A percentile compares a stretch with the other conserved stretches of the same genome.
Conservation (phyloP, 2,888 invertebrate species). For the Pachydiplax longipennis region DNA sequence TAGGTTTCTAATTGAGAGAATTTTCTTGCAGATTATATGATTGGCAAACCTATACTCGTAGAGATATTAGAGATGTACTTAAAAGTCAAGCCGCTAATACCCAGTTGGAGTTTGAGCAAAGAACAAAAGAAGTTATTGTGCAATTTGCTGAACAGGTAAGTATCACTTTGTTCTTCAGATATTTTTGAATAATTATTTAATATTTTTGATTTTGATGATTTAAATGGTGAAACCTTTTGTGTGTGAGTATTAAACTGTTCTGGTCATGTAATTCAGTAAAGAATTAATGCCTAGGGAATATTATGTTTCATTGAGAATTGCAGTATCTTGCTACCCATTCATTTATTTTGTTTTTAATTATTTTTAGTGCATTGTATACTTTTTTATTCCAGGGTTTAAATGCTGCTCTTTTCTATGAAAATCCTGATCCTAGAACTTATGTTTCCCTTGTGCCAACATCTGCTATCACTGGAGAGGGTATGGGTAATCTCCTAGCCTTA, state of each 20-base stretch:
- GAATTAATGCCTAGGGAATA: background rate
- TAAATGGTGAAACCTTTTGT: background rate
- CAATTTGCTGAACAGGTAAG: conserved; percentile 92
- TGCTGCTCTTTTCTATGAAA: conserved; percentile 93
- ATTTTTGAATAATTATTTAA: background rate
- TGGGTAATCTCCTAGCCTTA: conserved; percentile 95
- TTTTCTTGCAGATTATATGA: conserved; percentile 75
- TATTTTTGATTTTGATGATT: background rate
- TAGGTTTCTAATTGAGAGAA: too few relatives aligned
- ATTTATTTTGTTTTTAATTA: background rate
- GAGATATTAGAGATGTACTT: conserved; percentile 89
- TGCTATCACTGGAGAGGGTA: conserved; percentile 96
- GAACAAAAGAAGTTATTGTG: conserved; percentile 84
- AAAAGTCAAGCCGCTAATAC: conserved; percentile 89
- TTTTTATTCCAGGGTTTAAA: conserved; percentile 77
- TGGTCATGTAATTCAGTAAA: too few relatives aligned
- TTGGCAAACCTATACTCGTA: conserved; percentile 91
- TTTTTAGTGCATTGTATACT: background rate
- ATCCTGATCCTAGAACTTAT: conserved; percentile 91
- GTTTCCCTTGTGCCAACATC: conserved; percentile 97
- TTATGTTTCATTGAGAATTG: background rate
- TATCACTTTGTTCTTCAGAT: background rate
- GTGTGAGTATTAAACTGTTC: too few relatives aligned
- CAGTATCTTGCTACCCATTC: background rate
- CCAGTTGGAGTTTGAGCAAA: conserved; percentile 91